Base-by-base conservation (phyloP, 2,113 vertebrate genomes). In the Poecilia latipinna region DNA sequence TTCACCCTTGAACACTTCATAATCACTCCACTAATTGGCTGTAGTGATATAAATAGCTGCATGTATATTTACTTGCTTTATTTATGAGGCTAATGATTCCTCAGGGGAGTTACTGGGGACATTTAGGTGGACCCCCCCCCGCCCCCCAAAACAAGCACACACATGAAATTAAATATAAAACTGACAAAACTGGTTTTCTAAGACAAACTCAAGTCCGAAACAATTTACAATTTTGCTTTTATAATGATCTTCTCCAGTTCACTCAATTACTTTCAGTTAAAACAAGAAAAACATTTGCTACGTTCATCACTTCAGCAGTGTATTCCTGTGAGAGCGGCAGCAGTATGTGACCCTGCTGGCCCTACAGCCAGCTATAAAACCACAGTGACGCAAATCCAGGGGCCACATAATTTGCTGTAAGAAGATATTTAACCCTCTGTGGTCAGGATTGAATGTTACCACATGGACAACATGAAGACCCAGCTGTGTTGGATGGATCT, bases 11-110 rank as follows among this genome's bases (percentile, higher is more conserved):
- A 67, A 70, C 70, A 81, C 78, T 86, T 88, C 77, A 83, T 90
- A 82, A 88, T 82, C 80, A 76, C 69, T 82, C 84, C 78, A 71
- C 69, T 92, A 93, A 93, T 93, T 93, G 85, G 86, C 75, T 78
- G 33, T 4, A 35, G 71, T 80, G 86, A 87, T 91, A 92, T 86
- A 92, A 92, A 93, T 93, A 94, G 87, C 84, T 64, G 29, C 71
- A 70, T 71, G 73, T 68, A 72, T 82, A 86, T 92, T 91, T 89
- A 76, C 75, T 88, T 80, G 80, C 78, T 88, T 91, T 76, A 86
- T 83, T 85, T 91, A 82, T 83, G 89, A 89, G 88, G 80, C 80
- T 91, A 90, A 91, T 86, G 78, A 54, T 64, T 70, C 76, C 88
- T 65, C 70, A 33, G 62, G 72, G 85, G 82, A 69, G 61, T 35